Conservation (phyloP, 1,140 invertebrate species). For the Heliconius hewitsoni region DNA sequence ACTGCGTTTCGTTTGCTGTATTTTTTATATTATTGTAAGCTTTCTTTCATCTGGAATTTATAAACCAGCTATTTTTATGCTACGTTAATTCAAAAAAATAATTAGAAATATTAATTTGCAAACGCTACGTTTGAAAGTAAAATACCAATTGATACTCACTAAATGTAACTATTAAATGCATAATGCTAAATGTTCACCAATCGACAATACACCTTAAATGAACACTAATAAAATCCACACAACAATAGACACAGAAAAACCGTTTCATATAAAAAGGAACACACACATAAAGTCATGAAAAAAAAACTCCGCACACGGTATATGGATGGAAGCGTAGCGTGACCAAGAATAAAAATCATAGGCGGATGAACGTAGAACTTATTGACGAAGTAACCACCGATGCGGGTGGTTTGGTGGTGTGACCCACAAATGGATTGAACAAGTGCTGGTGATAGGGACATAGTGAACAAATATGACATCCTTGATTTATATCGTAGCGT, state of each 20-base stretch:
- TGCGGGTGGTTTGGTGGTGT: slow-evolving; percentile 58
- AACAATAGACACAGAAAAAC: slow-evolving; percentile 57
- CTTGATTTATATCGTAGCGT: slow-evolving; percentile 58
- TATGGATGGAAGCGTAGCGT: slow-evolving; percentile 61
- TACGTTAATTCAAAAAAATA: no score
- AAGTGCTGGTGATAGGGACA: slow-evolving; percentile 64
- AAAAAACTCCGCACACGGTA: slow-evolving; percentile 61
- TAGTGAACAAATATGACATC: slow-evolving; percentile 63
- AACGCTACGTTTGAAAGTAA: slow-evolving; percentile 59
- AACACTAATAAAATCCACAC: slow-evolving; percentile 50
- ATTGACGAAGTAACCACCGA: slow-evolving; percentile 70
- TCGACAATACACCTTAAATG: slow-evolving; percentile 55
- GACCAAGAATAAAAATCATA: slow-evolving; percentile 77
- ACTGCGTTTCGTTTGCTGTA: no score
- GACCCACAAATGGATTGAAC: slow-evolving; percentile 76
- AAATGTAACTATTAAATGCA: slow-evolving; percentile 49
- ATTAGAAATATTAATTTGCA: not conserved
- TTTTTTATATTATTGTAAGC: no score
- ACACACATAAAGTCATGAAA: slow-evolving; percentile 53
- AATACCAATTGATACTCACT: slow-evolving; percentile 57
- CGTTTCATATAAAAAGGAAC: slow-evolving; percentile 54
- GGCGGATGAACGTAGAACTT: slow-evolving; percentile 53
- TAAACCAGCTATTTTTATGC: no score
- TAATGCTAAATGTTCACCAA: slow-evolving; percentile 42
- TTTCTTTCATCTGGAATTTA: no score